Percentiles rank a stretch among this genome's conserved stretches.
Conservation (phyloP, 2,113 vertebrate genomes). For the Turnix velox region DNA sequence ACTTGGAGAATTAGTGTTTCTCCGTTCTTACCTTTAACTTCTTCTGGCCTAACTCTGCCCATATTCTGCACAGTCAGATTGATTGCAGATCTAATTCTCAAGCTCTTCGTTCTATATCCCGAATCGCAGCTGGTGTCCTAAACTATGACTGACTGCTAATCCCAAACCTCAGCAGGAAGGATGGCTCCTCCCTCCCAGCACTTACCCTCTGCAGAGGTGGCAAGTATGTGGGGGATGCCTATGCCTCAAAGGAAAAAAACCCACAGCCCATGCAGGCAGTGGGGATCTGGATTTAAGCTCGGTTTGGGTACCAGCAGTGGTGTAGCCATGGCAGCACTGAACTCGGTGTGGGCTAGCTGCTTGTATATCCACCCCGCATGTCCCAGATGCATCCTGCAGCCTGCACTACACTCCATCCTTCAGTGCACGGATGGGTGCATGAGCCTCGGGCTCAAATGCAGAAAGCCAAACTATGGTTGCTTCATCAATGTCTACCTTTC, state of each 20-base stretch:
- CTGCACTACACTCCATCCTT: background rate
- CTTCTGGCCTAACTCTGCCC: background rate
- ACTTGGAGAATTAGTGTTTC: background rate
- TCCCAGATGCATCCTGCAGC: conserved; percentile 5
- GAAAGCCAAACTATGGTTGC: background rate
- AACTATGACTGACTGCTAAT: background rate
- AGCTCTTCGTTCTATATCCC: background rate
- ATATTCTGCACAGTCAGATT: accelerated
- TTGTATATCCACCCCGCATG: background rate
- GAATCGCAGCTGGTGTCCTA: accelerated
- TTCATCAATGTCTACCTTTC: background rate
- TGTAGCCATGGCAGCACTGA: conserved; percentile 15
- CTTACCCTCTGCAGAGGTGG: background rate
- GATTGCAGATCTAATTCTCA: accelerated
- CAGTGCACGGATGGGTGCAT: background rate
- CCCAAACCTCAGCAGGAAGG: background rate
- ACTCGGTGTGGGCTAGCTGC: background rate
- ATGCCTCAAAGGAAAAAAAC: background rate
- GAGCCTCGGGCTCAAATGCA: background rate
- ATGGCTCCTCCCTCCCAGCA: background rate
- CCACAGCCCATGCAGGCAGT: background rate
- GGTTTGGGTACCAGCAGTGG: background rate
- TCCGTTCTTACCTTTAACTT: background rate
- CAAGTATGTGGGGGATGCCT: background rate
- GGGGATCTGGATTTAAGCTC: background rate